Conservation (phyloP, 2,888 invertebrate genomes). For the Mythimna vitellina region DNA sequence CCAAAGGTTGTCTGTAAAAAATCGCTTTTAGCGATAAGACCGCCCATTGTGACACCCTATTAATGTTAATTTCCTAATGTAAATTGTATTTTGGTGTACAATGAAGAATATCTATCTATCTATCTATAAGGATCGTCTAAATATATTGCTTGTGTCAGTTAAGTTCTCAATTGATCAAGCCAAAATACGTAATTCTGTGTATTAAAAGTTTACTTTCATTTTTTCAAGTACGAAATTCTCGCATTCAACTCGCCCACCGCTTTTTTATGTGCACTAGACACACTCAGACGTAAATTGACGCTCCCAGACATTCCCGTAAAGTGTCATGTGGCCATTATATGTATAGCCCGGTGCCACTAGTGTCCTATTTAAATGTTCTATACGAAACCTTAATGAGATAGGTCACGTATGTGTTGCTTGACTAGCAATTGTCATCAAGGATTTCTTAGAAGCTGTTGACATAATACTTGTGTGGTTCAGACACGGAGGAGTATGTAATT, state of each 20-base stretch:
- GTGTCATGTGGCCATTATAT: constrained; percentile 34
- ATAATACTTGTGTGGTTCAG: constrained; percentile 40
- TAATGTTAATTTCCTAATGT: too few relatives aligned
- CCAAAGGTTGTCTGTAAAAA: too few relatives aligned
- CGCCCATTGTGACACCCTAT: too few relatives aligned
- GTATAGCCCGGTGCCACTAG: constrained; percentile 20
- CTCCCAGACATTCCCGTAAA: constrained; percentile 10
- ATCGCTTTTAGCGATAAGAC: too few relatives aligned
- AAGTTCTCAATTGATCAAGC: not conserved
- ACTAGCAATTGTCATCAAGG: constrained; percentile 57
- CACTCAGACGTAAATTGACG: constrained; percentile 40
- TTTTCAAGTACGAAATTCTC: not conserved
- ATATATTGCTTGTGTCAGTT: not conserved
- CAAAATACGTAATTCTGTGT: too few relatives aligned
- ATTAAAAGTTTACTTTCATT: not conserved
- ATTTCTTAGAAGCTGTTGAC: constrained; percentile 59
- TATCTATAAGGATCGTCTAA: too few relatives aligned
- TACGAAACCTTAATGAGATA: constrained; percentile 68
- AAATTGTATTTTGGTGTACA: too few relatives aligned
- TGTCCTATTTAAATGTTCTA: constrained; percentile 50
- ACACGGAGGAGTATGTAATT: constrained; percentile 25
- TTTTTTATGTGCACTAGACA: constrained; percentile 12
- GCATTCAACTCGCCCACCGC: not conserved
- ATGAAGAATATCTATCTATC: too few relatives aligned
- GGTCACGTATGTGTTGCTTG: constrained; percentile 58